Base-by-base conservation (phyloP, 2,113 vertebrate species). In the Gyps fulvus region DNA sequence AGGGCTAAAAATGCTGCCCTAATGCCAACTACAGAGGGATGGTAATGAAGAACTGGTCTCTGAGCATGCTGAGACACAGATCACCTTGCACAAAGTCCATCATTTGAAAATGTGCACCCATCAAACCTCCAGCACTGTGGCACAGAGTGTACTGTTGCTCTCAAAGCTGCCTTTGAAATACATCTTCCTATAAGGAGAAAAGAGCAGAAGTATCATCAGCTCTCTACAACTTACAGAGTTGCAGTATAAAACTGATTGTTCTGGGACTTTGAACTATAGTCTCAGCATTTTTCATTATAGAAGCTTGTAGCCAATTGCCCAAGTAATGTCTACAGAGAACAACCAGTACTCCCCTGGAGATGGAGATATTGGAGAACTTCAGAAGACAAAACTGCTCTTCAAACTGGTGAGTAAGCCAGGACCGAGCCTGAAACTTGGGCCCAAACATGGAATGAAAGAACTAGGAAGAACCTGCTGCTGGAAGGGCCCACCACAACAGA, bases 151-250 rank as follows among this genome's bases (percentile, higher is more conserved):
- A 67, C 29, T 1, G 0, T 40, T 79, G 61, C n/a, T 31, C 88
- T 90, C 70, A 87, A 71, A 77, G 82, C 65, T 88, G 66, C 31
- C 58, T 77, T 80, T 80, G 83, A 90, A 85, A 90, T 20, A 43
- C 58, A 74, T 34, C 42, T 82, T 90, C 40, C 82, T 22, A 38
- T 14, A 50, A 67, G 61, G 70, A 93, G 40, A 65, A 66, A 91
- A 89, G 42, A 81, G 43, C 5, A 81, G 80, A 89, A 87, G 76
- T 43, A 58, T 29, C n/a, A 71, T 50, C 31, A 66, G 3, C 6
- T 71, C 23, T 85, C 40, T 58, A 25, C 3, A 7, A 52, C 4
- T 83, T 58, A n/a, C 8, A 82, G 38, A 63, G 3, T 94, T 84
- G 1, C 65, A 43, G 42, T 21, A 45, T 9, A 59, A 81, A 80